Base-by-base conservation (phyloP, 2,797 vertebrate genomes). In the Psittacula echo region DNA sequence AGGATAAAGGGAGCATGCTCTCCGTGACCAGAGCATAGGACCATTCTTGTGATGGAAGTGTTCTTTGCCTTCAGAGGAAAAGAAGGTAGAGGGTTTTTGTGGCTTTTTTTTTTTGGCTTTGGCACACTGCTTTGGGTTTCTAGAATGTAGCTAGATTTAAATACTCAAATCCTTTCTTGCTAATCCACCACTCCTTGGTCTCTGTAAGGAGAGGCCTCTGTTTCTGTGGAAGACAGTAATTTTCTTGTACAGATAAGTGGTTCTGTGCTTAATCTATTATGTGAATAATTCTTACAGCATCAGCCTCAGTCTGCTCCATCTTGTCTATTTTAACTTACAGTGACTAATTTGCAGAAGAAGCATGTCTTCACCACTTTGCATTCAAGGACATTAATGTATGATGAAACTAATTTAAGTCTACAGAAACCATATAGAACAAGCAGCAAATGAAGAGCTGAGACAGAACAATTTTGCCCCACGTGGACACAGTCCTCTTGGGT, bases 261-360 rank as follows among this genome's bases (percentile, higher is more conserved):
- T 88, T 93, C 32, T 56, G 47, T 73, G 50, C 45, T 81, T 87
- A 74, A 83, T 83, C 53, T 77, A 13, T 80, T 85, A 74, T 17
- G 76, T 85, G 51, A 56, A 27, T 54, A 89, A 75, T 86, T 92
- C n/a, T 54, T 75, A 71, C 15, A 68, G 11, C 11, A 42, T 67
- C 41, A 73, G 14, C 19, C 51, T 87, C 65, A 66, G 62, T 22
- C 66, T 86, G 37, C 73, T 95, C 67, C 41, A n/a, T 88, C 51
- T 60, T 29, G 30, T 76, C 58, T 66, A 3, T 94, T 94, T 94
- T 91, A 80, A 82, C 44, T 84, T 87, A 34, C 16, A 91, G 71
- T 62, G 61, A 67, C 66, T 94, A 67, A 88, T 90, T 76, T 89
- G 29, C 64, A 91, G 72, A 94, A 82, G 48, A 79, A 88, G 56